Evolutionary conservation across 2,888 invertebrate species (phyloP).

Genomic region (Cetonia aurata): DNA sequence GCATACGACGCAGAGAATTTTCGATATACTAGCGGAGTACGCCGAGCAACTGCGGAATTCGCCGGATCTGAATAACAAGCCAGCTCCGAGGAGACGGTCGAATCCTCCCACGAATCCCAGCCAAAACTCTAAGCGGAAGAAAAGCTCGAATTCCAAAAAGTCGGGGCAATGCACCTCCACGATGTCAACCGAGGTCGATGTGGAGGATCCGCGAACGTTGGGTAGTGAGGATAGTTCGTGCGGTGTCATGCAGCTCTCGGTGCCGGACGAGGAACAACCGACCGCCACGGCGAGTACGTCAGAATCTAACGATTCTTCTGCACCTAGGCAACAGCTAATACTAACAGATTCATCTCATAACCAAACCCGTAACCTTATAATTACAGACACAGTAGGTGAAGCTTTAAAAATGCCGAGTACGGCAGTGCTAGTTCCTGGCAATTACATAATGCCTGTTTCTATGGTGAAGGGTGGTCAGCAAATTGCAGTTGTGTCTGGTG

Average conservation of each 20-base stretch:
- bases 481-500: slow-evolving; percentile 79
- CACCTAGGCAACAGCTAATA: slow-evolving; percentile 60
- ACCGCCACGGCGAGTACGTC: slow-evolving; percentile 65
- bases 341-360: slow-evolving; percentile 60
- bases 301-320: slow-evolving; percentile 65
- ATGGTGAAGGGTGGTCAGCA: slow-evolving; percentile 80
- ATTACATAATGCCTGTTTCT: slow-evolving; percentile 79
- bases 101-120: slow-evolving; percentile 81
- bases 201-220: slow-evolving; percentile 79
- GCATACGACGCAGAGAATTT: slow-evolving; percentile 83
- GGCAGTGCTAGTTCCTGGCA: slow-evolving; percentile 79
- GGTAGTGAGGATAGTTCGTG: slow-evolving; percentile 84
- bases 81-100: slow-evolving; percentile 81
- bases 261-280: slow-evolving; percentile 72
- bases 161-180: slow-evolving; percentile 64
- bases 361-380: slow-evolving; percentile 72
- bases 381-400: slow-evolving; percentile 73
- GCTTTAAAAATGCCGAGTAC: slow-evolving; percentile 75
- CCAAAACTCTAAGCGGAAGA: slow-evolving; percentile 79
- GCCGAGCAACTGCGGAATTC: slow-evolving; percentile 85
- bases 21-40: slow-evolving; percentile 84
- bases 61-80: slow-evolving; percentile 84
- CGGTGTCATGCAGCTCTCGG: slow-evolving; percentile 72
- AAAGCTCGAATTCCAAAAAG: slow-evolving; percentile 73
- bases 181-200: slow-evolving; percentile 63